Base-by-base conservation (phyloP, 2,113 vertebrate species). In the Cephalophus harveyi region DNA sequence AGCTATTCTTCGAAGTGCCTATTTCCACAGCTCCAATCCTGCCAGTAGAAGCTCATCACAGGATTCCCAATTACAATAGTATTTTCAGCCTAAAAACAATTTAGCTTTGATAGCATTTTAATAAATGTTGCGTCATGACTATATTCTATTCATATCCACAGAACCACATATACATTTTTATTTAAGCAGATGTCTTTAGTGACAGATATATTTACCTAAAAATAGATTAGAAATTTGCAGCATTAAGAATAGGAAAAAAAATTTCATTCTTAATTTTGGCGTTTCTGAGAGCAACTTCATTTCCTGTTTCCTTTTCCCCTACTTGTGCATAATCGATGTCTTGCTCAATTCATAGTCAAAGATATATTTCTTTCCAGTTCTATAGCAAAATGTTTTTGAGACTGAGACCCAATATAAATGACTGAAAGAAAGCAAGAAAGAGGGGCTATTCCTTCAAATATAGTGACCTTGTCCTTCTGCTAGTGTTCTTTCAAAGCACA, bases 291-390 rank as follows among this genome's bases (percentile, higher is more conserved):
- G 40, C 12, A 46, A 17, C 40, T 64, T 87, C 64, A 52, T 48
- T 78, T 87, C 74, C 60, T 43, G 43, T 54, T 19, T 95, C 40
- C 27, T 60, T n/a, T 78, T 60, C 40, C 50, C 25, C 59, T 40
- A 5, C n/a, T 55, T 40, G 76, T 76, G 54, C 54, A 59, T 92
- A 92, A 67, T 85, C 43, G 14, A 5, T 36, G 25, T 52, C 57
- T 76, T 57, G 2, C 93, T 86, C 95, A 95, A 94, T 62, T 93
- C 84, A 94, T 33, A 64, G 52, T 93, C 71, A 92, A 46, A 83
- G 15, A 28, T 25, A 21, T n/a, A 79, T 86, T 76, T 43, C 91
- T 87, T 92, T 95, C 27, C 84, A 85, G 54, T 76, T 85, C n/a
- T 43, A 60, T 30, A 25, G 71, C 30, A 55, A 76, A 83, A 87